Percentiles rank a stretch among this genome's conserved stretches.
phyloP scores from a whole-genome alignment of 2,113 vertebrate species.

The Stictonetta naevosa region DNA sequence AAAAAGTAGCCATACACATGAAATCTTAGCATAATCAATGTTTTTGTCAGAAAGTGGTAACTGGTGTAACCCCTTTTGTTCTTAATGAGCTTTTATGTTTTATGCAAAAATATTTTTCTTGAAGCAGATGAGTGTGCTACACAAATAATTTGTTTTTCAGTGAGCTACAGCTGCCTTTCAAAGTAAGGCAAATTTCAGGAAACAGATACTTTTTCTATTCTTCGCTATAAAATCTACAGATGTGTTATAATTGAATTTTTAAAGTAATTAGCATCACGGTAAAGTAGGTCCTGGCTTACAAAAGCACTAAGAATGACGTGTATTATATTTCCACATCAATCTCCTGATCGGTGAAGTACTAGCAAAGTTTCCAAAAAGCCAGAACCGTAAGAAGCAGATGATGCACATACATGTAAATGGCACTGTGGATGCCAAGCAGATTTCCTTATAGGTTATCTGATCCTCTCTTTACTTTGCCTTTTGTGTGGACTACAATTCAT shows the following conservation, averaged over 20 bases:
- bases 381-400: background rate
- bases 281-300: background rate
- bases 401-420: no score
- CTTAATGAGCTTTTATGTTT: background rate
- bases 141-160: background rate
- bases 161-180: background rate
- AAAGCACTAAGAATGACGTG: background rate
- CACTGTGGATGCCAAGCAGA: background rate
- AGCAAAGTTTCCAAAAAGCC: background rate
- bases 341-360: background rate
- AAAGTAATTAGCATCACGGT: accelerated
- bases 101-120: background rate
- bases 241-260: background rate
- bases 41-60: background rate
- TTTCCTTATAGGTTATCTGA: background rate
- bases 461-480: background rate
- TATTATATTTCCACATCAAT: background rate
- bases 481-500: background rate
- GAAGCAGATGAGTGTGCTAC: no score
- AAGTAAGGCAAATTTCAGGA: background rate
- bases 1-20: background rate
- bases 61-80: background rate
- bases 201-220: background rate
- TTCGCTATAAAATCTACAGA: background rate
- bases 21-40: background rate